Evolutionary conservation across 1,140 invertebrate species (phyloP).

Genomic region (Lanistes nyassanus): DNA sequence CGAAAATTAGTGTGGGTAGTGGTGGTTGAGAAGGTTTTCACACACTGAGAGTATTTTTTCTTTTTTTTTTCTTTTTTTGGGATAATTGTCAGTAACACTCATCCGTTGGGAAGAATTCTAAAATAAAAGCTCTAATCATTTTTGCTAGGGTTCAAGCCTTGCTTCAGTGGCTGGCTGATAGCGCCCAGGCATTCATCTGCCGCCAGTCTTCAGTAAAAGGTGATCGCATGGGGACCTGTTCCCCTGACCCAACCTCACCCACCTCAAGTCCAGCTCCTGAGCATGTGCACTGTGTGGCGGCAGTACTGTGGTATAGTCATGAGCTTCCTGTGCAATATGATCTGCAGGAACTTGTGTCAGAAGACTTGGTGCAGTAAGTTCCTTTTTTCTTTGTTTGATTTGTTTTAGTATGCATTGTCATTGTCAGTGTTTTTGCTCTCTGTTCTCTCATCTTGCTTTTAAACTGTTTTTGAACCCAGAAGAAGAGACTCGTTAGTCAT

Average conservation of each 20-base stretch:
- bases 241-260: slow-evolving; percentile 13
- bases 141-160: slow-evolving; percentile 70
- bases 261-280: slow-evolving; percentile 58
- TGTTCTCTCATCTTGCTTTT: background rate
- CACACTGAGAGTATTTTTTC: too few species aligned
- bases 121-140: too few species aligned
- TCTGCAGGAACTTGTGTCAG: slow-evolving; percentile 51
- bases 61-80: too few species aligned
- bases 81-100: too few species aligned
- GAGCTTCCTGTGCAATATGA: slow-evolving; percentile 71
- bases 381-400: background rate
- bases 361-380: slow-evolving; percentile 59
- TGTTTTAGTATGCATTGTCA: background rate
- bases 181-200: slow-evolving; percentile 31
- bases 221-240: slow-evolving; percentile 1
- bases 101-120: too few species aligned
- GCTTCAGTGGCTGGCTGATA: slow-evolving; percentile 72
- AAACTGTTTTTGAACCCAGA: too few species aligned
- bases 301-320: slow-evolving; percentile 84
- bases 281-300: slow-evolving; percentile 78
- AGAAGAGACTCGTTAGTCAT: too few species aligned
- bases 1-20: too few species aligned
- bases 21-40: too few species aligned
- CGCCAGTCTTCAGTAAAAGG: background rate
- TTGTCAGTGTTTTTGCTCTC: background rate